Evolutionary conservation across 2,888 invertebrate genomes (phyloP).

Genomic region (Apamea sordens): DNA sequence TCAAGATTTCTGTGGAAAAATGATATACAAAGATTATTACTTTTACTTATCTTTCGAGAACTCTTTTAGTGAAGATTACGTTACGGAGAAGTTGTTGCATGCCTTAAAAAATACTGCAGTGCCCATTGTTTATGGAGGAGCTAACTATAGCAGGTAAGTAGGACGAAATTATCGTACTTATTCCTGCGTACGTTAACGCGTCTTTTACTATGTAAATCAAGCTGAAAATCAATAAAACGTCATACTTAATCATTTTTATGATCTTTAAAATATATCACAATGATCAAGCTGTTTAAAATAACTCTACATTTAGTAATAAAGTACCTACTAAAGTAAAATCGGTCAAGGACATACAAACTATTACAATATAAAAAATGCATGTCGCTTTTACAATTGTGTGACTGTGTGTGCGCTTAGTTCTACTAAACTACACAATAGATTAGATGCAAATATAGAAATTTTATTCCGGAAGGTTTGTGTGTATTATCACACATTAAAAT

Average conservation of each 20-base stretch:
- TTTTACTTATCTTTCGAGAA: constrained; percentile 84
- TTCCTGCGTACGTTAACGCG: not conserved
- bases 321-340: not conserved
- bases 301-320: not conserved
- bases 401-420: too few relatives aligned
- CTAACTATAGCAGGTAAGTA: constrained; percentile 78
- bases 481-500: too few relatives aligned
- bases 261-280: too few relatives aligned
- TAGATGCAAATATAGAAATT: not conserved
- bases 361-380: not conserved
- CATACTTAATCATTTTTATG: not conserved
- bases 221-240: not conserved
- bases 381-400: not conserved
- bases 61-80: constrained; percentile 79
- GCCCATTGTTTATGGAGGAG: constrained; percentile 93
- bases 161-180: not conserved
- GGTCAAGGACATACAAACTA: not conserved
- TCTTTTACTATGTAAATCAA: not conserved
- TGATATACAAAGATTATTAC: constrained; percentile 71
- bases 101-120: constrained; percentile 87
- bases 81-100: constrained; percentile 78
- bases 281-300: not conserved
- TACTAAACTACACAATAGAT: too few relatives aligned
- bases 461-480: not conserved
- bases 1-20: constrained; percentile 67